Percentiles rank a stretch among this genome's conserved stretches.
Evolutionary conservation across 2,113 vertebrate genomes (phyloP).

Genomic region (Spermophilus dauricus): DNA sequence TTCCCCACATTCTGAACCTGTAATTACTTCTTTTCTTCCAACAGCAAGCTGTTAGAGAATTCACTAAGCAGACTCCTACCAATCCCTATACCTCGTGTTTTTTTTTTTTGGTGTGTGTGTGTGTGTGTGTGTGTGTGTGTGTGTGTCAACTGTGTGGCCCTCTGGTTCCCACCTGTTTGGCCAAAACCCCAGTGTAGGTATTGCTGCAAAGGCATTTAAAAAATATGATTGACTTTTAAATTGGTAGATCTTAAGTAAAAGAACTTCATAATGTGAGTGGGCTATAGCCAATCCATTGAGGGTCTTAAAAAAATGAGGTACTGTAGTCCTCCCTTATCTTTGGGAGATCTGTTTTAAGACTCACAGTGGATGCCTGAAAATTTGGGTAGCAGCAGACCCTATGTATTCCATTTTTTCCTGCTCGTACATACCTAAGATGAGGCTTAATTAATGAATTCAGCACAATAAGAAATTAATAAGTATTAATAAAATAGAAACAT

Average conservation of each 20-base stretch:
- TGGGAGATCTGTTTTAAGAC: background rate
- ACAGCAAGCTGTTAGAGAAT: too few relatives aligned
- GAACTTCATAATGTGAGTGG: background rate
- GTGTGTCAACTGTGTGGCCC: background rate
- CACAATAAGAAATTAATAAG: background rate
- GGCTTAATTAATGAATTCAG: background rate
- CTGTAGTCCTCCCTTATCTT: background rate
- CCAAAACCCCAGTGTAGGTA: background rate
- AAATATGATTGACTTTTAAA: background rate
- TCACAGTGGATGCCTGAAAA: background rate
- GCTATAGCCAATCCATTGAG: background rate
- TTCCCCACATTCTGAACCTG: fast-evolving
- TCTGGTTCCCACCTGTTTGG: background rate
- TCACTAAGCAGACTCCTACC: background rate
- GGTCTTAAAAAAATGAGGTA: background rate
- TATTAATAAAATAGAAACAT: background rate
- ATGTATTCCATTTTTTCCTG: background rate
- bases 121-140: too few relatives aligned
- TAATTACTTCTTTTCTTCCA: background rate
- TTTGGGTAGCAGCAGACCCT: too few relatives aligned
- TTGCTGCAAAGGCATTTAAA: background rate
- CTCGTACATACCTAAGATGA: background rate
- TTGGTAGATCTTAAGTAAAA: background rate
- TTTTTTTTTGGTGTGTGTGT: too few relatives aligned
- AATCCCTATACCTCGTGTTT: background rate